A percentile compares a stretch with the other conserved stretches of the same genome.
phyloP scores from a whole-genome alignment of 2,888 invertebrate genomes.

The Lithosia quadra region DNA sequence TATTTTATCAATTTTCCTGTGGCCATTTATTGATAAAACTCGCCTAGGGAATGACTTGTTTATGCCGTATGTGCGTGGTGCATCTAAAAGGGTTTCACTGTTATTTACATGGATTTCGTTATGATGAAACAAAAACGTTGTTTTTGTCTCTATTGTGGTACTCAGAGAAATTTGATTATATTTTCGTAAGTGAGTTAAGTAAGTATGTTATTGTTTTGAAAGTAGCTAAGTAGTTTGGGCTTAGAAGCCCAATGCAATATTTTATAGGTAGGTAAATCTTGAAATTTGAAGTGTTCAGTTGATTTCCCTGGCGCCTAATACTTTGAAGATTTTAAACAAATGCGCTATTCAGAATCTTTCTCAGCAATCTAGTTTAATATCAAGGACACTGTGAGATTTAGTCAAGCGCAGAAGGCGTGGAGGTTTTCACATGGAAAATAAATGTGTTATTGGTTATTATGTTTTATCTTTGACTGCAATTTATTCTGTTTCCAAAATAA shows the following conservation, averaged over 20 bases:
- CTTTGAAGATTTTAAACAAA: too few relatives aligned
- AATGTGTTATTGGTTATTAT: too few relatives aligned
- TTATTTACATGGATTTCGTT: slow-evolving; percentile 41
- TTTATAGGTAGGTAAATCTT: too few relatives aligned
- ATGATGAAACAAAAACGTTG: slow-evolving; percentile 31
- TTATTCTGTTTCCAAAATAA: not conserved
- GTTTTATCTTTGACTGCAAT: too few relatives aligned
- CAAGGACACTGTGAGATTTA: too few relatives aligned
- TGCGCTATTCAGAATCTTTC: too few relatives aligned
- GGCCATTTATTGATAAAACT: slow-evolving; percentile 53
- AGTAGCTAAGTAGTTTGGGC: not conserved
- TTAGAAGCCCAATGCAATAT: too few relatives aligned
- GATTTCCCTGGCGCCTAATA: too few relatives aligned
- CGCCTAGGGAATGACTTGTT: slow-evolving; percentile 38
- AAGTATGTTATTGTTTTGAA: not conserved
- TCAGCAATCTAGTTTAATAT: too few relatives aligned
- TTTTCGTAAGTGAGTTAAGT: not conserved
- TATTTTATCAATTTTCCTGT: slow-evolving; percentile 73
- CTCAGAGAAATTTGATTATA: slow-evolving; percentile 14
- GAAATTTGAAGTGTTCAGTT: too few relatives aligned
- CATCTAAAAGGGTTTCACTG: slow-evolving; percentile 42
- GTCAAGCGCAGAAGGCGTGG: too few relatives aligned
- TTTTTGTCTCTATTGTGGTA: slow-evolving; percentile 16
- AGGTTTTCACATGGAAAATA: too few relatives aligned
- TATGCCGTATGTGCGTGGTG: slow-evolving; percentile 25